phyloP scores from a whole-genome alignment of 2,888 invertebrate species.

The Cacoxenus indagator region DNA sequence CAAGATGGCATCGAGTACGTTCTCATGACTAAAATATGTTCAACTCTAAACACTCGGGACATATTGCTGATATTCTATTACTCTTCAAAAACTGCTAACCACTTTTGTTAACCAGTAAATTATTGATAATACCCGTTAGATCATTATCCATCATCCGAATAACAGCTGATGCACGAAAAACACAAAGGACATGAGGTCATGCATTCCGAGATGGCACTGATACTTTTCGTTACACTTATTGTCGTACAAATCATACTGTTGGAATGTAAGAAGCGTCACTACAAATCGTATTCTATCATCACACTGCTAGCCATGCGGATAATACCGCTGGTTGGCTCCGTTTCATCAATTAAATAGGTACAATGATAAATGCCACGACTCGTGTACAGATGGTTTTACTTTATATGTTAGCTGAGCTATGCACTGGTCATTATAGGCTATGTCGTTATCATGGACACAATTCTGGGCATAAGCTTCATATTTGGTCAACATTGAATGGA shows the following conservation, averaged over 20 bases:
- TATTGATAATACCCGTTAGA: no score
- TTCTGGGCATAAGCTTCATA: constrained; percentile 88
- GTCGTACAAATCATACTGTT: constrained; percentile 92
- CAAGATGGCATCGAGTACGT: no score
- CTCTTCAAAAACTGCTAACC: no score
- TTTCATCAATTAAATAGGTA: constrained; percentile 92
- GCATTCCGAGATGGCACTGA: constrained; percentile 97
- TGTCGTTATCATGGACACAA: constrained; percentile 89
- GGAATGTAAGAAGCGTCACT: constrained; percentile 96
- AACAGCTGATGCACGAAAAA: constrained; percentile 85
- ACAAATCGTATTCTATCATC: constrained; percentile 93
- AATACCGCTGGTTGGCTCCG: constrained; percentile 90
- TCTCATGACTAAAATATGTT: no score
- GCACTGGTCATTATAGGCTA: constrained; percentile 92
- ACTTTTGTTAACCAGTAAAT: no score
- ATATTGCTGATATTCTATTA: no score
- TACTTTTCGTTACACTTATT: constrained; percentile 88
- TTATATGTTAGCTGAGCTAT: constrained; percentile 94
- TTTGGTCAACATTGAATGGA: constrained; percentile 93
- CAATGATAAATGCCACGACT: constrained; percentile 94
- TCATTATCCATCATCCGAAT: constrained; percentile 74
- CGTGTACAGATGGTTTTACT: constrained; percentile 99
- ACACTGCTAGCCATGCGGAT: constrained; percentile 96
- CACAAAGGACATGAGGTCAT: constrained; percentile 97
- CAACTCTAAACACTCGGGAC: no score